Conservation (phyloP, 2,888 invertebrate genomes). For the Pseudoips prasinana region DNA sequence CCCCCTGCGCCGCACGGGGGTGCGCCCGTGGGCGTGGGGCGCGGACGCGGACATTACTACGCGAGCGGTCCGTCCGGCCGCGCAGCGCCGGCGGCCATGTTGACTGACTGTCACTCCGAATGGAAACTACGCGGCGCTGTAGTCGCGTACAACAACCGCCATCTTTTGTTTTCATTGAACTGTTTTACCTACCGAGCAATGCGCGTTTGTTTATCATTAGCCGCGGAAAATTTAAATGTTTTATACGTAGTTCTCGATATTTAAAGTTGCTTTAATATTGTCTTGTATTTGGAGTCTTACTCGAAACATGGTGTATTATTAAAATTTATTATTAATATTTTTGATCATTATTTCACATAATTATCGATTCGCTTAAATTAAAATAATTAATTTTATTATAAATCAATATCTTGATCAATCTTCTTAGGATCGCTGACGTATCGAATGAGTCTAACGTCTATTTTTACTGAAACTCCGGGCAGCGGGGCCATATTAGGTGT, state of each 20-base stretch:
- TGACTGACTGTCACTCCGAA: constrained; percentile 64
- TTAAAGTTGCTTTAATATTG: neutral
- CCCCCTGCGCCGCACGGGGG: constrained; percentile 85
- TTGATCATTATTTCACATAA: too few species aligned
- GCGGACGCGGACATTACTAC: constrained; percentile 82
- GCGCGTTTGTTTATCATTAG: constrained; percentile 34
- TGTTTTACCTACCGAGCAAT: constrained; percentile 63
- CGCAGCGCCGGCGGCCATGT: constrained; percentile 84
- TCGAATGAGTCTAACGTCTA: constrained; percentile 55
- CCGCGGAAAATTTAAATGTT: constrained; percentile 52
- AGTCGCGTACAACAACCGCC: constrained; percentile 55
- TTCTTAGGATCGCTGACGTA: constrained; percentile 44
- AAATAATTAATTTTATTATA: too few species aligned
- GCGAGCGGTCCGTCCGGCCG: constrained; percentile 69
- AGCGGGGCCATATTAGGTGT: constrained; percentile 77
- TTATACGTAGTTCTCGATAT: constrained; percentile 4
- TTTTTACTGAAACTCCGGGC: constrained; percentile 71
- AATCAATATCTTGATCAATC: too few species aligned
- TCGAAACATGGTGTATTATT: too few species aligned
- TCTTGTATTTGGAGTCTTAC: too few species aligned
- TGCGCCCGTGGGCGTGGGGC: constrained; percentile 82
- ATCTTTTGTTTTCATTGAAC: constrained; percentile 59
- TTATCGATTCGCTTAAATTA: too few species aligned
- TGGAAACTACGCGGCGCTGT: constrained; percentile 62
- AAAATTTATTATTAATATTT: too few species aligned